These are phyloP conservation scores for Cyphomyrus plagiostoma DNA, from an alignment of 2,113 vertebrate genomes.

Conservation along the genomic window DNA sequence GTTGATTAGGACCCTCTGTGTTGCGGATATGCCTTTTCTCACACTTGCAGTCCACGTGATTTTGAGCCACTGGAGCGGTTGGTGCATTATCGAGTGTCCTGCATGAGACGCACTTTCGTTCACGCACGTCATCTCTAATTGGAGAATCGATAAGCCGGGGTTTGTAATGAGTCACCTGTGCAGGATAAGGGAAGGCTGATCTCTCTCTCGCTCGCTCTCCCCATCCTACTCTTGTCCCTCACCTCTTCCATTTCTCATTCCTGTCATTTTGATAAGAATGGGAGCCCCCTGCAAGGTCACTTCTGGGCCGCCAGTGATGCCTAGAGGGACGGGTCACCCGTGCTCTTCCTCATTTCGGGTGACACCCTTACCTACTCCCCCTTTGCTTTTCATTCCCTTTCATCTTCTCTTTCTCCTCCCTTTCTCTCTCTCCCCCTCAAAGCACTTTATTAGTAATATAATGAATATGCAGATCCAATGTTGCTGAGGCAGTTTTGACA, in stretches of 20 bases:
- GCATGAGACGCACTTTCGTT: background rate
- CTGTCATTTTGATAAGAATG: background rate
- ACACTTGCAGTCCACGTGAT: background rate
- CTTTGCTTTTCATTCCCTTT: background rate
- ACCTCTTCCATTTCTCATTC: background rate
- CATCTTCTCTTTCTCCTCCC: background rate
- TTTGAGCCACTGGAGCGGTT: background rate
- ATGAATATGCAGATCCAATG: background rate
- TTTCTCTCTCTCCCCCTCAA: background rate
- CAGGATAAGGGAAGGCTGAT: background rate
- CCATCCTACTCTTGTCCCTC: background rate
- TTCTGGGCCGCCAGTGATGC: background rate
- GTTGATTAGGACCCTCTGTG: background rate
- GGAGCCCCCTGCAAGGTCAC: background rate
- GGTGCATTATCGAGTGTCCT: background rate
- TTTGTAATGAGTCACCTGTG: background rate
- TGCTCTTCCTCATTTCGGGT: background rate
- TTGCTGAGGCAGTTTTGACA: background rate
- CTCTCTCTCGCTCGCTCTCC: background rate
- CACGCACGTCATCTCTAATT: background rate
- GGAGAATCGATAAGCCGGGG: background rate
- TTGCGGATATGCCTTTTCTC: background rate
- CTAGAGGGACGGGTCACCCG: background rate
- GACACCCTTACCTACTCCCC: background rate
- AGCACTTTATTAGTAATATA: background rate